Base-by-base conservation (phyloP, 1,140 invertebrate species). In the Mamestra configurata region DNA sequence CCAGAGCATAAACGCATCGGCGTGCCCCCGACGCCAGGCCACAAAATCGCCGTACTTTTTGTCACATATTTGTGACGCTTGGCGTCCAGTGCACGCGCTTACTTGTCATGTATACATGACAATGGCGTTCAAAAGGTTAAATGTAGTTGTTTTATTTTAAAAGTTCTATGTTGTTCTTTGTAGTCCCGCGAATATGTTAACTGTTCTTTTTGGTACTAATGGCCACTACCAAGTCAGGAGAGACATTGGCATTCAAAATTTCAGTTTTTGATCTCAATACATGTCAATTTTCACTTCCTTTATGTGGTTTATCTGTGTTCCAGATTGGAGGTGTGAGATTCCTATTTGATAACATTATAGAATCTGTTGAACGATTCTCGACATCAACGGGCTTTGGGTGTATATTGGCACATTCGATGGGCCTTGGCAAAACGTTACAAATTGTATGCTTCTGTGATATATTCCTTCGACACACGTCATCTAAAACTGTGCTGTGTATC, bases 321-420 rank as follows among this genome's bases (percentile, higher is more conserved):
- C 96, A 98, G 96, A 99, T 99, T 94, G 99, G 99, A 72, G 99
- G 99, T 1, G 98, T 99, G 46, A 96, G 99, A 61, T 99, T 99
- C 94, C 93, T 99, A 20, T 99, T 98, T 95, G 99, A 99, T 92
- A 99, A 99, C 90, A 97, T 99, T 31, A 98, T 99, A 79, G 99
- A 99, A 94, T 99, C 98, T 37, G 96, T 98, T 37, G 97, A 98
- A 59, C 96, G 98, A 79, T 99, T 97, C 89, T 97, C 98, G 59
- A 98, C 96, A n/a, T 98, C 98, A 1, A 97, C 97, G 71, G 99
- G 99, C 15, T 99, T 99, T 95, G 99, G 99, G 20, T 99, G 99
- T 91, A 99, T 99, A 84, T 95, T 99, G 24, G 99, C 99, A 6
- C 99, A 99, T 95, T 99, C 98, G 22, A 99, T 99, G 99, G 99